Evolutionary conservation across 2,113 vertebrate species (phyloP).

Genomic region (Aegithalos caudatus): DNA sequence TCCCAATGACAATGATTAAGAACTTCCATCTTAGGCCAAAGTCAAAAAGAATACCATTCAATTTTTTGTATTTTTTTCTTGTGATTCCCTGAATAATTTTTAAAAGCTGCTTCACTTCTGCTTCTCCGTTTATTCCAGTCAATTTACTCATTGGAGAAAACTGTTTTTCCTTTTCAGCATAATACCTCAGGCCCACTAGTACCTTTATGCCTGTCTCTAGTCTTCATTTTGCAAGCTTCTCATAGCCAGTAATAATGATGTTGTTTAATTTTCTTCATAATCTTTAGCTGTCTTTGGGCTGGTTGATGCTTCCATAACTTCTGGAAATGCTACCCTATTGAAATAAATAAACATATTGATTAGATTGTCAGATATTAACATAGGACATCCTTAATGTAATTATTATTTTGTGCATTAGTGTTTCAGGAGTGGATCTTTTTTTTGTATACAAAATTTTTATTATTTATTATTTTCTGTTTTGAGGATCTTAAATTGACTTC

Average conservation of each 20-base stretch:
- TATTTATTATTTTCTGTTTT: background rate
- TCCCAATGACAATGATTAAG: background rate
- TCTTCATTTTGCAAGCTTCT: background rate
- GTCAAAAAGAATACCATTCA: background rate
- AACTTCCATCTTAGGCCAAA: background rate
- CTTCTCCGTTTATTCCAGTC: background rate
- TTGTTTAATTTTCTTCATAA: background rate
- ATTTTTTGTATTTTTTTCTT: background rate
- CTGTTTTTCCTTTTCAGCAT: background rate
- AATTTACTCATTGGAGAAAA: background rate
- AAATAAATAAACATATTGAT: slow-evolving; percentile 11
- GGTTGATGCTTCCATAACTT: background rate
- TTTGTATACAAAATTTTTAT: background rate
- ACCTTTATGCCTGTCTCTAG: background rate
- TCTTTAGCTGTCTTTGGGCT: background rate
- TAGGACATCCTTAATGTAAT: background rate
- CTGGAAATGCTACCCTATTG: background rate
- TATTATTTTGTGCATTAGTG: background rate
- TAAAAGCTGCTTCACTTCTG: background rate
- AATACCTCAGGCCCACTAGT: background rate
- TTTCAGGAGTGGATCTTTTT: background rate
- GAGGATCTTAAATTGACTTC: background rate
- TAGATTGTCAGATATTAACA: background rate
- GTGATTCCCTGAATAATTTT: background rate
- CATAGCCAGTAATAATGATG: background rate